Evolutionary conservation across 2,888 invertebrate species (phyloP), one percentile per base, ranked within the genome.

Genomic region (Drosophila glabriapex): DNA sequence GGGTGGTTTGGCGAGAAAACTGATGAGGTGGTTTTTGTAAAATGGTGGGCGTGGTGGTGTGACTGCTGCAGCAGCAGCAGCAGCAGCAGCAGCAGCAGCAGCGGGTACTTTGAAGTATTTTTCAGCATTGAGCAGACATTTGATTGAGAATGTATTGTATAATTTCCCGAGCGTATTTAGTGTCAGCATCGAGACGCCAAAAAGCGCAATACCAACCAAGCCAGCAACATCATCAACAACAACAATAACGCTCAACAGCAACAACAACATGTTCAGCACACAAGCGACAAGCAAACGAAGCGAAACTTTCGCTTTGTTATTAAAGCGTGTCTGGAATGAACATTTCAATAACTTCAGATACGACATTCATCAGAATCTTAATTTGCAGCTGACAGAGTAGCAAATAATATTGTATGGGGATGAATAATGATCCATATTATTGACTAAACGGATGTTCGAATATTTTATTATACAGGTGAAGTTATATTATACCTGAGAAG

Each of bases 141-240:
- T 92, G 92, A 92, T 91, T 92, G 92, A 91, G 92, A 91, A 90
- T 88, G 89, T 90, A 91, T 91, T 92, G 92, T 92, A 91, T 91
- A 92, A 92, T 92, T 92, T 92, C 92, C 92, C 92, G 91, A 91
- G 89, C 85, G 92, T 92, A 92, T 91, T 91, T 89, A 87, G 86
- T 85, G 82, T 73, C 83, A 87, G 78, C 74, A 65, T 53, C 71
- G 73, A 71, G 80, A 78, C 78, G 80, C 70, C 80, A 73, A 76
- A 81, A 68, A 69, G 63, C 75, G 74, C 78, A 80, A 68, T 52
- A 31, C 68, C 69, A 70, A 68, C 41, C 71, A 46, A 66, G 41
- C 39, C 60, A 52, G 39, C 69, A 63, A 37, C 53, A 68, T 16
- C 22, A 46, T 4, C 46, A 69, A 43, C 53, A 76, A 60, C 53